Base-by-base conservation (phyloP, 2,797 vertebrate species). In the Ciconia nigra region DNA sequence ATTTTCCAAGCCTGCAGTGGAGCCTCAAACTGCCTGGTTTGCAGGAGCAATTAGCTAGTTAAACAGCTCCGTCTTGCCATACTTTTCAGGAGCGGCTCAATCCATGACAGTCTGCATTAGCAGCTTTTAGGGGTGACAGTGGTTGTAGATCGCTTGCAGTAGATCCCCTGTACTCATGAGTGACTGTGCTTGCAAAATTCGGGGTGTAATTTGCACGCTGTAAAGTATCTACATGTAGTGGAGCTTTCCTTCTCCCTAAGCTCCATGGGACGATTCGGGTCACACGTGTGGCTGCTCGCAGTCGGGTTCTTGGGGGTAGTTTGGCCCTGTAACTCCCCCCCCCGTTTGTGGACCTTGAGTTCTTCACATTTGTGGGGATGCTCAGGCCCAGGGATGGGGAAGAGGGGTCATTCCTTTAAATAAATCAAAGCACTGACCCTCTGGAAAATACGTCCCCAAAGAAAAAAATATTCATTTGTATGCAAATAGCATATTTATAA, bases 221-320 rank as follows among this genome's bases (percentile, higher is more conserved):
- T 26, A 24, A 19, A 35, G n/a, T 10, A 35, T 6, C 44, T 28
- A 22, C 3, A 1, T 21, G 35, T 5, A 2, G 11, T 1, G 47
- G 51, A 77, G 71, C 47, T 46, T 17, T 47, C 44, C 13, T 10
- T 14, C 39, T 54, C 55, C 29, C 2, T 4, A 10, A 28, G 83
- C 73, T 62, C 77, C 0, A 0, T 14, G 81, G 52, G 49, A 31
- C 0, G 4, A 5, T 12, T 3, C 0, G 2, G 26, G 42, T 66
- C 69, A 44, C 4, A 5, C 3, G 6, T 18, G 57, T 28, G 66
- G 7, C 46, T 73, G 33, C 12, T 58, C 4, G 1, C 1, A 0
- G 22, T 42, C 1, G 0, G 52, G 8, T 41, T 55, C 44, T 21
- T 28, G 35, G 20, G 47, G 41, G 7, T 20, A 16, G 28, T 70